phyloP scores from a whole-genome alignment of 2,888 invertebrate genomes.

The Drosophila diplacantha region DNA sequence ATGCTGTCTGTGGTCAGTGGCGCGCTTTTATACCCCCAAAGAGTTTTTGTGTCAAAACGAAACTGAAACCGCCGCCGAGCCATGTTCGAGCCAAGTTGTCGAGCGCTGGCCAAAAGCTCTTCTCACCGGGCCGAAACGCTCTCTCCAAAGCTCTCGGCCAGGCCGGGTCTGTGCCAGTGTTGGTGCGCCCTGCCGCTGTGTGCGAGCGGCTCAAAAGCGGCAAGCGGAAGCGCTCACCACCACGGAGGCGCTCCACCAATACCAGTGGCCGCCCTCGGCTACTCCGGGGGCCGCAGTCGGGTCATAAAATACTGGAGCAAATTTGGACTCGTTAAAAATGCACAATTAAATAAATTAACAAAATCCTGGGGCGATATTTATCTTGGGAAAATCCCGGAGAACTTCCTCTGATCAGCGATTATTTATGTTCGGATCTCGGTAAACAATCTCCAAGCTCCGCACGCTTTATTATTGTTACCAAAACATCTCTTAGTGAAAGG shows the following conservation, averaged over 20 bases:
- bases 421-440: slow-evolving; percentile 22
- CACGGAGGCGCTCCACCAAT: slow-evolving; percentile 42
- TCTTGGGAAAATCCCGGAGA: slow-evolving; percentile 50
- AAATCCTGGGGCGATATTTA: slow-evolving; percentile 27
- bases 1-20: slow-evolving; percentile 78
- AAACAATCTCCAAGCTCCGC: slow-evolving; percentile 4
- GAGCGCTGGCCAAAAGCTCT: slow-evolving; percentile 42
- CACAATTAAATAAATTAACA: slow-evolving; percentile 33
- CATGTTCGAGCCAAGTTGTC: slow-evolving; percentile 45
- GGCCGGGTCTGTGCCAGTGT: slow-evolving; percentile 24
- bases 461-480: slow-evolving; percentile 3
- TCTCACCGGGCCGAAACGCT: slow-evolving; percentile 18
- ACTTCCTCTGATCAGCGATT: slow-evolving; percentile 32
- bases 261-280: slow-evolving; percentile 20
- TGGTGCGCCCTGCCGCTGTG: slow-evolving; percentile 39
- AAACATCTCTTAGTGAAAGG: slow-evolving; percentile 36
- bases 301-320: slow-evolving; percentile 35
- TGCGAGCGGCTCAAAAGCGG: slow-evolving; percentile 46
- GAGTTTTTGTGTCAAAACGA: slow-evolving; percentile 73
- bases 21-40: slow-evolving; percentile 78
- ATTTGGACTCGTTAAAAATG: slow-evolving; percentile 35
- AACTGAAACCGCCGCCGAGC: slow-evolving; percentile 59
- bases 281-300: slow-evolving; percentile 9
- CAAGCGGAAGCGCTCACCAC: slow-evolving; percentile 60
- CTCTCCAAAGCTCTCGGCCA: slow-evolving; percentile 40